Evolutionary conservation across 2,797 vertebrate genomes (phyloP), one percentile per base, ranked within the genome.

Genomic region (Heliangelus exortis): DNA sequence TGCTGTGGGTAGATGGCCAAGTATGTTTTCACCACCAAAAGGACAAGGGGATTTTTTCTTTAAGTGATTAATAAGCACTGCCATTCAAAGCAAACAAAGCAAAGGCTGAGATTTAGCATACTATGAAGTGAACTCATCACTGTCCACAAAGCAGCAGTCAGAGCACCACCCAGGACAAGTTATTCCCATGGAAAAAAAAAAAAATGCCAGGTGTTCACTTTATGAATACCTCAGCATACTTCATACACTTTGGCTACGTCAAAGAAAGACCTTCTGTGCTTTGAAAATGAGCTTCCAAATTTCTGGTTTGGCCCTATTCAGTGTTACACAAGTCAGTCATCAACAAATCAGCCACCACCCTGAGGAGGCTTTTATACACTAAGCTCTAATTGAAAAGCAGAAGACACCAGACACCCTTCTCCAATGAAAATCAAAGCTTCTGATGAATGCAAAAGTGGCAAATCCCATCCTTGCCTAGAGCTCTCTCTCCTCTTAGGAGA

Each of bases 61-160:
- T 50, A 54, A 76, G 59, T 58, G 54, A 82, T 47, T 79, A 74
- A 84, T 25, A 10, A 72, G 51, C 43, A 34, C 25, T 84, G 88
- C 76, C 72, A 58, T 33, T 95, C 76, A 90, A 71, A 68, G 66
- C 22, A 90, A 92, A 82, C 57, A 41, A 84, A 87, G 66, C 4
- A 7, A 92, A 92, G 86, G 57, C 33, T 26, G 75, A 62, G 22
- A 57, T 74, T 43, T 51, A 5, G 5, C 25, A 62, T 48, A 51
- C 69, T 47, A 25, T 7, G 47, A 84, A 23, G 62, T 76, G 54
- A 89, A 58, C n/a, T n/a, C 28, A 2, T 55, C 62, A 33, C 34
- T 61, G 50, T 12, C 34, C 59, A 77, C 50, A 75, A 69, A 58
- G 48, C 22, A 47, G 69, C 68, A 65, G n/a, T 53, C 16, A 45